phyloP scores from a whole-genome alignment of 2,888 invertebrate genomes.

The Myopa testacea region DNA sequence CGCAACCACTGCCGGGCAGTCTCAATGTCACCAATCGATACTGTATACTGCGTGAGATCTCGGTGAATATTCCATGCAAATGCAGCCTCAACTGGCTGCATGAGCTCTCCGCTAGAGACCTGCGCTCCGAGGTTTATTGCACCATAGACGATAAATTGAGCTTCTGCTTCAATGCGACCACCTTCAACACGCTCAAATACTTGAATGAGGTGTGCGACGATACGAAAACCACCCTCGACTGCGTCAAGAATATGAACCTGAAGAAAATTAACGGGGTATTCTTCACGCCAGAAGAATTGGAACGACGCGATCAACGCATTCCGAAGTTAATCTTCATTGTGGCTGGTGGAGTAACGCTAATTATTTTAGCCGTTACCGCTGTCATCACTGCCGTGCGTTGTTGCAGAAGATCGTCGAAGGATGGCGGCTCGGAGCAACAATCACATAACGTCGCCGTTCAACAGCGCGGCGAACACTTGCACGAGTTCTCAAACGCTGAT shows the following conservation, averaged over 20 bases:
- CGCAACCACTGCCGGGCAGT: conserved; percentile 57
- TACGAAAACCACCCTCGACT: conserved; percentile 56
- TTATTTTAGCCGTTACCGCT: conserved; percentile 45
- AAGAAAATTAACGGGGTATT: conserved; percentile 59
- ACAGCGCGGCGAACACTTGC: conserved; percentile 44
- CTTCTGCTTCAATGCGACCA: conserved; percentile 61
- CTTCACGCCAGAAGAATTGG: conserved; percentile 58
- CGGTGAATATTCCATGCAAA: conserved; percentile 59
- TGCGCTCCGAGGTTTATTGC: conserved; percentile 64
- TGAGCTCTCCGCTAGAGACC: conserved; percentile 58
- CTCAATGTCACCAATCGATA: conserved; percentile 60
- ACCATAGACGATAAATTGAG: conserved; percentile 54
- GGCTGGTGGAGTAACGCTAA: conserved; percentile 38
- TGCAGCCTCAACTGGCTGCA: conserved; percentile 61
- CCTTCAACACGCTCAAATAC: conserved; percentile 61
- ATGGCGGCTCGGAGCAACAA: conserved; percentile 9
- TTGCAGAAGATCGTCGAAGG: conserved; percentile 1
- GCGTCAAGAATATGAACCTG: conserved; percentile 56
- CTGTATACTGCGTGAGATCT: conserved; percentile 61
- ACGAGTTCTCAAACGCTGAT: conserved; percentile 57
- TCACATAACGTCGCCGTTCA: conserved; percentile 25
- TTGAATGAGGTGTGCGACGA: conserved; percentile 62
- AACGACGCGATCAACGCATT: conserved; percentile 47
- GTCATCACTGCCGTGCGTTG: conserved; percentile 44
- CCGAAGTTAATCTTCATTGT: conserved; percentile 50